phyloP scores from a whole-genome alignment of 2,113 vertebrate genomes.

The Lota lota region DNA sequence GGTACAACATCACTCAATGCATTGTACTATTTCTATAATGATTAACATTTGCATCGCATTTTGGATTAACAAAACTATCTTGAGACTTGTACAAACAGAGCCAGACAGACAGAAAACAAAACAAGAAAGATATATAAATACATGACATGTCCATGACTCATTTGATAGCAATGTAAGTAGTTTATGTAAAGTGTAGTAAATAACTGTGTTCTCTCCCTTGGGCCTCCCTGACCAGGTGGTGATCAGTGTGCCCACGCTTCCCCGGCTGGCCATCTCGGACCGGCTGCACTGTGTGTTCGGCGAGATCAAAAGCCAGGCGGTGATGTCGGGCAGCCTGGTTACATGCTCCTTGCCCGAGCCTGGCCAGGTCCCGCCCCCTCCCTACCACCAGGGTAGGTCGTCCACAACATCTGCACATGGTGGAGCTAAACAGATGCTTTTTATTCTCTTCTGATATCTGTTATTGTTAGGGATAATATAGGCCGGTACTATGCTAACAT shows the following conservation, averaged over 20 bases:
- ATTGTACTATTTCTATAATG: too few relatives aligned
- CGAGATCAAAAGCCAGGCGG: accelerated
- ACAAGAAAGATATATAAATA: too few relatives aligned
- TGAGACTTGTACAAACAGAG: too few relatives aligned
- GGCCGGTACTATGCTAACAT: too few relatives aligned
- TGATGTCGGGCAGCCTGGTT: constrained; percentile 8
- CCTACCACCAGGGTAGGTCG: constrained; percentile 52
- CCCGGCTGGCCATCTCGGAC: constrained; percentile 34
- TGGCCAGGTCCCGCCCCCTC: constrained; percentile 54
- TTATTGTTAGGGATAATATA: not conserved
- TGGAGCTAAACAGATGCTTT: not conserved
- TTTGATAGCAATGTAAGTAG: too few relatives aligned
- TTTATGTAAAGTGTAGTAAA: too few relatives aligned
- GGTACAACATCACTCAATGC: too few relatives aligned
- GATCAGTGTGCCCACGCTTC: constrained; percentile 58
- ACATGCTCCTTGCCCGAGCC: constrained; percentile 60
- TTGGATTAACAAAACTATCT: too few relatives aligned
- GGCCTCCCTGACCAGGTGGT: constrained; percentile 46
- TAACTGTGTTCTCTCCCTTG: too few relatives aligned
- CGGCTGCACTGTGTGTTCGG: constrained; percentile 51
- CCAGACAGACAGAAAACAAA: too few relatives aligned
- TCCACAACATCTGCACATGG: not conserved
- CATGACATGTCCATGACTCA: too few relatives aligned
- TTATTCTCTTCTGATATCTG: not conserved
- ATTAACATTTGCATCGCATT: too few relatives aligned